Base-by-base conservation (phyloP, 2,888 invertebrate species). In the Arge pagana region DNA sequence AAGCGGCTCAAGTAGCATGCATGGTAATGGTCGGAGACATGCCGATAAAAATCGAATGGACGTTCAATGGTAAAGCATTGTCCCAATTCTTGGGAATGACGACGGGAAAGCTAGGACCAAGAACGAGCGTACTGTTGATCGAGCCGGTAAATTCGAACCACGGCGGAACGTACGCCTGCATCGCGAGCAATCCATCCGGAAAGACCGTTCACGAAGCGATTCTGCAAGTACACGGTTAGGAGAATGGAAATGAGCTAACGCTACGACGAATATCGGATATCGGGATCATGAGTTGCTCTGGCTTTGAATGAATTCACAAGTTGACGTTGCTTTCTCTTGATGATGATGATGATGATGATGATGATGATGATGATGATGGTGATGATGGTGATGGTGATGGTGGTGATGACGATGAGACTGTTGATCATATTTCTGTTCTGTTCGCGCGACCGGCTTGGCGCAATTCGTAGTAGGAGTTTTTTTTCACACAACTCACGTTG, bases 1-100 rank as follows among this genome's bases (percentile, higher is more conserved):
- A 90, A 77, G 86, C 89, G 58, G 88, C 86, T 64, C 90, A 90
- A 78, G 83, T 87, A 62, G 85, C 83, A 73, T 82, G 86, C 79
- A 80, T 84, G 80, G 81, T 85, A 54, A 80, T 80, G 31, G 79
- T 82, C 64, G 88, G 86, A 53, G 83, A 83, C 71, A 67, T 74
- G 45, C 83, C 82, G 52, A 69, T 84, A 60, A 74, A 81, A 65
- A 81, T 83, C 61, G 68, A 67, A 55, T 84, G 84, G 84, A 79
- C 64, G 59, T 80, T 82, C 67, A 76, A 81, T 55, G 79, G 79
- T 43, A 70, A 75, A 54, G 59, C 77, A 64, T 65, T 80, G 54
- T 71, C 74, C 31, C 67, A 72, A 55, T 64, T 67, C 61, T 64
- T 60, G 68, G 73, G 69, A 52, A 71, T 71, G 71, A 74, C 63